Evolutionary conservation across 1,140 invertebrate species (phyloP).

Genomic region (Drosophila funebris): DNA sequence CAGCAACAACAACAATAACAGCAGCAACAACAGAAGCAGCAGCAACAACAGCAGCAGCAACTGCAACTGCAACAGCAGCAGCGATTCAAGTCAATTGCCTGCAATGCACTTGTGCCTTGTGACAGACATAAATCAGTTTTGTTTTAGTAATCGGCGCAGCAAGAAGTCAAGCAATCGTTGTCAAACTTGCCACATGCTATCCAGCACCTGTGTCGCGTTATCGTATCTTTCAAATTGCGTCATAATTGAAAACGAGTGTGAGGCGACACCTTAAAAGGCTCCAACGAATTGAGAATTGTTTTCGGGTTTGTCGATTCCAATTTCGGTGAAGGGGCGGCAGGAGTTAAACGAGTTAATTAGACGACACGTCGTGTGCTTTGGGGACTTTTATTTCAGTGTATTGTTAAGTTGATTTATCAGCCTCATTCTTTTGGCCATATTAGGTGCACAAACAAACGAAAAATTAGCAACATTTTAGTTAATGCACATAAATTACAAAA

Average conservation of each 20-base stretch:
- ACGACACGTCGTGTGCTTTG: conserved; percentile 61
- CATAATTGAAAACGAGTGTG: conserved; percentile 63
- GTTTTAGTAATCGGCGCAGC: conserved; percentile 79
- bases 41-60: neutral
- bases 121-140: conserved; percentile 81
- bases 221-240: conserved; percentile 49
- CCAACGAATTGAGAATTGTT: conserved; percentile 14
- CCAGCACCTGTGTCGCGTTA: conserved; percentile 22
- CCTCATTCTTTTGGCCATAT: conserved; percentile 53
- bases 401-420: conserved; percentile 44
- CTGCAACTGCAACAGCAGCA: conserved; percentile 1
- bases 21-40: neutral
- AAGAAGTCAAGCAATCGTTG: conserved; percentile 61
- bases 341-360: conserved; percentile 69
- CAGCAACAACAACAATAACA: neutral
- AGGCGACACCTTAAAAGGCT: conserved; percentile 55
- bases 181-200: conserved; percentile 42
- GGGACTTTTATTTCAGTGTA: conserved; percentile 48
- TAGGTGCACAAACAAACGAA: conserved; percentile 60
- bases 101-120: conserved; percentile 63
- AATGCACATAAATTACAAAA: conserved; percentile 70
- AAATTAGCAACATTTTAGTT: conserved; percentile 79
- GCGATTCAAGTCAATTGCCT: conserved; percentile 45
- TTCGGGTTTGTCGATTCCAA: conserved; percentile 11
- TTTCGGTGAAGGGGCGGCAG: neutral